A percentile compares a stretch with the other conserved stretches of the same genome.
These are phyloP conservation scores for Kryptolebias marmoratus DNA, from an alignment of 2,113 vertebrate genomes.

Conservation along the genomic window DNA sequence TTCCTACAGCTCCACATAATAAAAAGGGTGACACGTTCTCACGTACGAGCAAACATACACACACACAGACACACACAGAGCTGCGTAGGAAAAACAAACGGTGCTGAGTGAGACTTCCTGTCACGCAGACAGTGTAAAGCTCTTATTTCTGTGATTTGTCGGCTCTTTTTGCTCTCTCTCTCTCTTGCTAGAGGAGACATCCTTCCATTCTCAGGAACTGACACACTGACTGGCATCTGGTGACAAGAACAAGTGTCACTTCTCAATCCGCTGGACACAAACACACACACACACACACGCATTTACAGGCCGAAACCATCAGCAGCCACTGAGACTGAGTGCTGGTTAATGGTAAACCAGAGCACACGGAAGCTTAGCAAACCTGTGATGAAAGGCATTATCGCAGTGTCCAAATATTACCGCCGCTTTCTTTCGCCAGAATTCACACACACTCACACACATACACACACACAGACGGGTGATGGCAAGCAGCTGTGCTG, in stretches of 20 bases:
- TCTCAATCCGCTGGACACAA: slow-evolving; percentile 51
- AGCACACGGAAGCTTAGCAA: slow-evolving; percentile 59
- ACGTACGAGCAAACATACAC: slow-evolving; percentile 40
- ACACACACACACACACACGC: slow-evolving; percentile 13
- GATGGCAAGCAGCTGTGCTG: slow-evolving; percentile 57
- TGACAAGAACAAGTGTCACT: slow-evolving; percentile 50
- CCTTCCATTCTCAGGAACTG: slow-evolving; percentile 61
- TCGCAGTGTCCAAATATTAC: slow-evolving; percentile 55
- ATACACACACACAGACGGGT: slow-evolving; percentile 26
- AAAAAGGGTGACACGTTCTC: slow-evolving; percentile 53
- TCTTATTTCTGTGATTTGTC: slow-evolving; percentile 55
- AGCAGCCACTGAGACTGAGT: slow-evolving; percentile 42
- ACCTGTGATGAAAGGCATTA: slow-evolving; percentile 50
- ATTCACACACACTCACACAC: background rate
- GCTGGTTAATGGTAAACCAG: slow-evolving; percentile 67
- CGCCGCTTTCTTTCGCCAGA: slow-evolving; percentile 46
- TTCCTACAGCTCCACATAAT: slow-evolving; percentile 52
- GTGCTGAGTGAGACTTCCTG: slow-evolving; percentile 73
- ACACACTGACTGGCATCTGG: slow-evolving; percentile 60
- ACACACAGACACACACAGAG: slow-evolving; percentile 27
- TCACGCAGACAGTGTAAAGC: slow-evolving; percentile 63
- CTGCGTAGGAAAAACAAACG: slow-evolving; percentile 63
- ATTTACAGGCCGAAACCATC: slow-evolving; percentile 11
- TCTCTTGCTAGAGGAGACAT: slow-evolving; percentile 32
- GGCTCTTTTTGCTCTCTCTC: slow-evolving; percentile 16